These are phyloP conservation scores for Entomobrya proxima DNA, from an alignment of 2,888 invertebrate species.

Conservation along the genomic window DNA sequence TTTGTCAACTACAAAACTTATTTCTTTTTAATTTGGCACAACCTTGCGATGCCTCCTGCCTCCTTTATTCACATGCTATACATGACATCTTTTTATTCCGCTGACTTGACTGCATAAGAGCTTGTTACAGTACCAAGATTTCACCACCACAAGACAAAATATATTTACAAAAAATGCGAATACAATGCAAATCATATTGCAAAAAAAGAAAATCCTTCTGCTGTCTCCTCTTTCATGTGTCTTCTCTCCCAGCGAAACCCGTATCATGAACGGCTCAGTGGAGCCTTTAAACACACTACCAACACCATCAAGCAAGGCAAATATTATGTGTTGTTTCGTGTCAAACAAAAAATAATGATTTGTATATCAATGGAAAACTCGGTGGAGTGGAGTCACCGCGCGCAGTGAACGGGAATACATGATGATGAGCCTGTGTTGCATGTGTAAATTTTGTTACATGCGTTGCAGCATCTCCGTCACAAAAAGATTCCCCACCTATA, in stretches of 20 bases:
- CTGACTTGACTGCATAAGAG: not conserved
- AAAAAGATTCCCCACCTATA: not conserved
- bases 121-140: not conserved
- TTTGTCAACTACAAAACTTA: constrained; percentile 9
- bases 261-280: not conserved
- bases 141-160: not conserved
- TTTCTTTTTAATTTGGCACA: constrained; percentile 54
- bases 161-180: not conserved
- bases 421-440: not conserved
- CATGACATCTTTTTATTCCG: not conserved
- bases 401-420: not conserved
- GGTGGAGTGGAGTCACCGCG: not conserved
- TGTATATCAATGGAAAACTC: not conserved
- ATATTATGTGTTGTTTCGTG: not conserved
- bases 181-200: constrained; percentile 6
- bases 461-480: too few species aligned
- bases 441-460: not conserved
- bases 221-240: not conserved
- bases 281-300: not conserved
- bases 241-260: not conserved
- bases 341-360: not conserved
- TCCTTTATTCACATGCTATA: not conserved
- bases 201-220: too few species aligned
- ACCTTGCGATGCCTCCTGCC: not conserved
- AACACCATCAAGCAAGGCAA: not conserved